Base-by-base conservation (phyloP, 2,888 invertebrate species). In the Catocala sponsa region DNA sequence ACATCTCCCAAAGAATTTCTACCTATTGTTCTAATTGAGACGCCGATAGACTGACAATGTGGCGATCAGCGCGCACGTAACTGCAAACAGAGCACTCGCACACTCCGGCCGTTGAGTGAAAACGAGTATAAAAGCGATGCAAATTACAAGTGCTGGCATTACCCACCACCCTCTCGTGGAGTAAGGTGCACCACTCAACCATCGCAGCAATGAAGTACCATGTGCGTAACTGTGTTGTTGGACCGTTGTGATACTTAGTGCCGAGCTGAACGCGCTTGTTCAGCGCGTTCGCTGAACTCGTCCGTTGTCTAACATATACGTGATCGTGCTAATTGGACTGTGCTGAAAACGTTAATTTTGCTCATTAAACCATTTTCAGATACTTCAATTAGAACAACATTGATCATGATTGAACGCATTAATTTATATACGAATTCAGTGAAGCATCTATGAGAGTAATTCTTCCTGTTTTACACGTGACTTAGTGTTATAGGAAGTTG, bases 71-170 rank as follows among this genome's bases (percentile, higher is more conserved):
- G 81, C 76, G 84, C 83, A 92, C 91, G 92, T 92, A 92, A 92
- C 80, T 84, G 81, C 82, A 82, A 84, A 77, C 86, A 80, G 86
- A 88, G 84, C 90, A 90, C 87, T 83, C 89, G 88, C 90, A 88
- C 79, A 79, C 83, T 66, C 79, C 72, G 72, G 64, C 68, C 66
- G 80, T 72, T 86, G 82, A 90, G 94, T 89, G 94, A 94, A 94
- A 94, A 89, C 75, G 89, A 83, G 90, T 94, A 94, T 94, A 94
- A 85, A 94, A 92, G 89, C 94, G 90, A 94, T 93, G 94, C 91
- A 94, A 94, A 92, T 94, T 88, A 84, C 89, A 85, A 88, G 76
- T 85, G 87, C 85, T 81, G 74, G 90, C 94, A 94, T 90, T 91
- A 93, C 85, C 87, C 78, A 88, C 91, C 82, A 92, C 91, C 90